Evolutionary conservation across 2,888 invertebrate genomes (phyloP).

Genomic region (Sinodicranocentrus sp.): DNA sequence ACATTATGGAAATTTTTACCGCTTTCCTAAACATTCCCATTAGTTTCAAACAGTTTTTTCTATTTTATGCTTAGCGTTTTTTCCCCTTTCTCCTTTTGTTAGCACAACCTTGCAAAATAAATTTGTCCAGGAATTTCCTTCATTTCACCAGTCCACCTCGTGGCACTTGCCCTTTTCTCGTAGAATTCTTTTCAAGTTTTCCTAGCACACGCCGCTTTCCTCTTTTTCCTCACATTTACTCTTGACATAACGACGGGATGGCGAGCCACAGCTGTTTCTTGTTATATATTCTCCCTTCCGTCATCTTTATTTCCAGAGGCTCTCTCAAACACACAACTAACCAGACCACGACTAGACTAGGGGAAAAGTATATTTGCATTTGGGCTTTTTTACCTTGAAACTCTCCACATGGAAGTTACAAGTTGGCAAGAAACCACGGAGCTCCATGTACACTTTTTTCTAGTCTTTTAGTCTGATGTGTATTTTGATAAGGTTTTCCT

Average conservation of each 20-base stretch:
- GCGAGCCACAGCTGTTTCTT: conserved; percentile 58
- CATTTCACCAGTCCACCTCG: neutral
- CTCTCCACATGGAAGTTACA: too few relatives aligned
- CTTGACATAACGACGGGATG: conserved; percentile 34
- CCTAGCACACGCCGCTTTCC: too few relatives aligned
- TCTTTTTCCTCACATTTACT: conserved; percentile 60
- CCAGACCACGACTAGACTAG: too few relatives aligned
- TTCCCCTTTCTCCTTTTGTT: neutral
- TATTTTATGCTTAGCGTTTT: neutral
- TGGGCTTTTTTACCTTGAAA: too few relatives aligned
- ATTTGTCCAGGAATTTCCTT: too few relatives aligned
- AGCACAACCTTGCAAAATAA: neutral
- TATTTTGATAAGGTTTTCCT: conserved; percentile 40
- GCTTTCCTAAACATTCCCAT: too few relatives aligned
- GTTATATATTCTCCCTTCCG: neutral
- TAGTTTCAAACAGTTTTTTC: neutral
- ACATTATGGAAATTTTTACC: too few relatives aligned
- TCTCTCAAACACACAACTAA: too few relatives aligned
- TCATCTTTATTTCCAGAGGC: too few relatives aligned
- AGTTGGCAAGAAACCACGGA: conserved; percentile 29
- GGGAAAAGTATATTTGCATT: conserved; percentile 29
- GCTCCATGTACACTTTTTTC: conserved; percentile 31
- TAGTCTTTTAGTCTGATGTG: conserved; percentile 22
- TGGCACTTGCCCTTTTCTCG: conserved; percentile 61
- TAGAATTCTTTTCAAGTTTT: conserved; percentile 4